phyloP scores from a whole-genome alignment of 2,113 vertebrate species.

The Ptychochromis oligacanthus region DNA sequence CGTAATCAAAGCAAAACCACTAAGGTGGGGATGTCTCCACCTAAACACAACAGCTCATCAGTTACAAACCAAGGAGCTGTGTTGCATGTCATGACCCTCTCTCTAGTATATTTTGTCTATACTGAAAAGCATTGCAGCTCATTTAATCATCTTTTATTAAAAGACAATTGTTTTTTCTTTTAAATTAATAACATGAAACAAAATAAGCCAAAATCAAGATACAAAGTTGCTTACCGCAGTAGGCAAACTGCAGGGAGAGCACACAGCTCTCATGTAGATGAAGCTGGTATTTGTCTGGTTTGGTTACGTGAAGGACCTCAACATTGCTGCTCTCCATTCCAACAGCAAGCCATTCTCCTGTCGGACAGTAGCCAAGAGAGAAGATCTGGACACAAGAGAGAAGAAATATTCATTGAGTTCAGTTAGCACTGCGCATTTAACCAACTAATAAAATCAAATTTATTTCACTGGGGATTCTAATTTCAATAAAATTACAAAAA shows the following conservation, averaged over 20 bases:
- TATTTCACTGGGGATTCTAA: neutral
- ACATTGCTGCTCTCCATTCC: constrained; percentile 99
- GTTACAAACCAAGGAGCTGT: neutral
- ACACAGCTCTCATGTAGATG: constrained; percentile 98
- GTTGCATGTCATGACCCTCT: neutral
- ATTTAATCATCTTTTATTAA: neutral
- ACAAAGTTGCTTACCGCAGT: constrained; percentile 84
- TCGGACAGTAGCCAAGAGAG: constrained; percentile 96
- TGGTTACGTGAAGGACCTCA: constrained; percentile 95
- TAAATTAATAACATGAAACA: neutral
- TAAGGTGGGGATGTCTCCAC: neutral
- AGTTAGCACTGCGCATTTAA: neutral
- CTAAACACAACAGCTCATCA: neutral
- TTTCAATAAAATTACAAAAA: neutral
- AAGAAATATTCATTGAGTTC: neutral
- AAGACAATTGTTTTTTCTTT: neutral
- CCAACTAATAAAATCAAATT: neutral
- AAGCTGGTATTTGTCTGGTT: constrained; percentile 97
- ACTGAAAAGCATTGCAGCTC: neutral
- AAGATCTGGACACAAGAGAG: constrained; percentile 84
- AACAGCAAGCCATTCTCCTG: constrained; percentile 96
- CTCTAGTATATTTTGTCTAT: neutral
- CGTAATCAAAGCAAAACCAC: neutral
- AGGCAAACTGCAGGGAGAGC: constrained; percentile 96
- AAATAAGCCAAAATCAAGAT: neutral